These are phyloP conservation scores for Knipowitschia caucasica DNA, from an alignment of 2,797 vertebrate species.

Conservation along the genomic window DNA sequence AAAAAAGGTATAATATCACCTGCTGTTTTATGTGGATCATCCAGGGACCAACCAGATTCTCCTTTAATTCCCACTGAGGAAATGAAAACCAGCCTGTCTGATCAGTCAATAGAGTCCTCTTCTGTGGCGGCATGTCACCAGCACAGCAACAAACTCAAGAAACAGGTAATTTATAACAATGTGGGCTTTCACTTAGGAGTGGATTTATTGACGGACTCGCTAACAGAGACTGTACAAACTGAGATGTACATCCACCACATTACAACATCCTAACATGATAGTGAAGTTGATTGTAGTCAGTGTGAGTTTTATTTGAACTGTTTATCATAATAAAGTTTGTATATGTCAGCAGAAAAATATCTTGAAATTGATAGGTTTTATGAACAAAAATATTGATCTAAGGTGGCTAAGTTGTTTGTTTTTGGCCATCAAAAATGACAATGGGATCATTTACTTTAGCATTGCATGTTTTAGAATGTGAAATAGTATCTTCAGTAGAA, in stretches of 20 bases:
- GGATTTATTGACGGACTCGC: not conserved
- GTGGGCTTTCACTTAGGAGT: not conserved
- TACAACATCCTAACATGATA: no score
- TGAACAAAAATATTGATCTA: no score
- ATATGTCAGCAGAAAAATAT: no score
- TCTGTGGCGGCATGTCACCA: slow-evolving; percentile 29
- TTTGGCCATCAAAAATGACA: no score
- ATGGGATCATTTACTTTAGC: no score
- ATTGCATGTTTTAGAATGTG: no score
- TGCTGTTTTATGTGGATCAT: slow-evolving; percentile 13
- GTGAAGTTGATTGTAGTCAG: no score
- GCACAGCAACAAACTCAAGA: slow-evolving; percentile 41
- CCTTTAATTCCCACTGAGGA: slow-evolving; percentile 43
- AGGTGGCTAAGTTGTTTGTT: no score
- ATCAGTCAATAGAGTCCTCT: slow-evolving; percentile 37
- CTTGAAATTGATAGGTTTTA: no score
- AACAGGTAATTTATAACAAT: slow-evolving; percentile 41
- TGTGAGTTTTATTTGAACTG: no score
- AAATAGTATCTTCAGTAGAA: no score
- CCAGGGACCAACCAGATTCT: slow-evolving; percentile 40
- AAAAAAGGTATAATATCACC: not conserved
- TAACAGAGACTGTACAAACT: not conserved
- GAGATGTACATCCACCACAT: not conserved
- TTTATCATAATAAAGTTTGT: no score
- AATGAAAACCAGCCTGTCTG: slow-evolving; percentile 44